phyloP scores from a whole-genome alignment of 2,113 vertebrate genomes.

The Toxostoma redivivum region DNA sequence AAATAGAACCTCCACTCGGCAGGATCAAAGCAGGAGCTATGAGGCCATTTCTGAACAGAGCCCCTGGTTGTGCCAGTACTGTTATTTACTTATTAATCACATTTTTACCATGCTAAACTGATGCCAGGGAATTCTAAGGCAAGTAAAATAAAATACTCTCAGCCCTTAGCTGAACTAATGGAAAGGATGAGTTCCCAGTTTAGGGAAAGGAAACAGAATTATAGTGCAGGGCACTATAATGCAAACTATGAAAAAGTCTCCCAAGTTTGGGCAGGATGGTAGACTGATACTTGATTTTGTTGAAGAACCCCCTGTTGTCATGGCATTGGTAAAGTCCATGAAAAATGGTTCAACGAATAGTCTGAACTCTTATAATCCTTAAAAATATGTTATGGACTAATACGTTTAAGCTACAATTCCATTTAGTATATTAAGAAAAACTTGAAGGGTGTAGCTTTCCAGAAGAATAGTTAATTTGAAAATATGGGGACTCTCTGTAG shows the following conservation, averaged over 20 bases:
- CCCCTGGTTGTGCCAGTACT: not conserved
- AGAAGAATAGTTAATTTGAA: not conserved
- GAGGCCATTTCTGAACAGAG: not conserved
- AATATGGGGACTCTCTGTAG: not conserved
- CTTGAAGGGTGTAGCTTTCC: not conserved
- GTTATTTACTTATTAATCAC: not conserved
- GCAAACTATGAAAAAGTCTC: not conserved
- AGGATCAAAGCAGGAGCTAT: not conserved
- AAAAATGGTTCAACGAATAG: not conserved
- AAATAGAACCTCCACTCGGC: not conserved
- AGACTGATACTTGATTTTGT: not conserved
- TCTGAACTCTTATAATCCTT: not conserved
- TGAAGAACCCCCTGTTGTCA: not conserved
- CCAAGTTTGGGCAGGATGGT: not conserved
- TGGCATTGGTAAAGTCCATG: not conserved
- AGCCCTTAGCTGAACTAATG: not conserved
- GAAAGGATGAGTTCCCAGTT: not conserved
- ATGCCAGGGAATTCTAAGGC: not conserved
- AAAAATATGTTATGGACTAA: not conserved
- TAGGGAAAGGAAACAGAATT: not conserved
- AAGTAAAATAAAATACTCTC: not conserved
- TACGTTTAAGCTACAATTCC: not conserved
- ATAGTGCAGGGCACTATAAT: not conserved
- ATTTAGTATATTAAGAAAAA: not conserved
- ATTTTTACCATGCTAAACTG: not conserved